Evolutionary conservation across 2,888 invertebrate genomes (phyloP).

Genomic region (Pseudococcus longispinus): DNA sequence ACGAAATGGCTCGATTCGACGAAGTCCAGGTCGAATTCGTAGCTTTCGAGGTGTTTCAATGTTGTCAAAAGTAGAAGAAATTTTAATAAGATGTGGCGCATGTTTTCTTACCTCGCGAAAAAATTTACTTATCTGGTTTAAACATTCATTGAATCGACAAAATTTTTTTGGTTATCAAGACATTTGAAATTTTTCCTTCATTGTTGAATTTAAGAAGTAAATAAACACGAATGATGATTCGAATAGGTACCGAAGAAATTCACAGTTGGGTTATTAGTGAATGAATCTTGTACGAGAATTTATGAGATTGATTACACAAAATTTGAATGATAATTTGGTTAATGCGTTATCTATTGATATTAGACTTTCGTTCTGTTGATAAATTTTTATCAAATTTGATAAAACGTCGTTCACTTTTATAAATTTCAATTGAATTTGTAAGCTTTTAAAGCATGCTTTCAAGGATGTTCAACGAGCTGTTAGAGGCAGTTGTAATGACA

Average conservation of each 20-base stretch:
- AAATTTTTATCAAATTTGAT: no score
- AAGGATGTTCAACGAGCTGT: no score
- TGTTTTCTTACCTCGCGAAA: not conserved
- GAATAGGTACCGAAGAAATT: not conserved
- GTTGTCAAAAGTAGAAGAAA: not conserved
- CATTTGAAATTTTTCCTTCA: not conserved
- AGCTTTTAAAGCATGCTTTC: no score
- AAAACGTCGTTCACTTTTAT: no score
- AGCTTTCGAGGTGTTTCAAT: not conserved
- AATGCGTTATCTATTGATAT: no score
- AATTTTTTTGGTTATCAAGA: not conserved
- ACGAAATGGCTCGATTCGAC: not conserved
- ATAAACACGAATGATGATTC: not conserved
- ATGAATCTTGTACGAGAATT: no score
- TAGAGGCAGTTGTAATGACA: no score
- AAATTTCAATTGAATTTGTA: no score
- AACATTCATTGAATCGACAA: not conserved
- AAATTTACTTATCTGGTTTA: not conserved
- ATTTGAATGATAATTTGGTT: no score
- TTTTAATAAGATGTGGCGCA: not conserved
- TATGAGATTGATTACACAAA: no score
- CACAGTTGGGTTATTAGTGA: not conserved
- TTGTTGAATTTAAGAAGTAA: not conserved
- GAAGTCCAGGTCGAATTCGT: not conserved
- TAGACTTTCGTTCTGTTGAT: no score